phyloP scores from a whole-genome alignment of 2,797 vertebrate species.

The Crax fasciolata region DNA sequence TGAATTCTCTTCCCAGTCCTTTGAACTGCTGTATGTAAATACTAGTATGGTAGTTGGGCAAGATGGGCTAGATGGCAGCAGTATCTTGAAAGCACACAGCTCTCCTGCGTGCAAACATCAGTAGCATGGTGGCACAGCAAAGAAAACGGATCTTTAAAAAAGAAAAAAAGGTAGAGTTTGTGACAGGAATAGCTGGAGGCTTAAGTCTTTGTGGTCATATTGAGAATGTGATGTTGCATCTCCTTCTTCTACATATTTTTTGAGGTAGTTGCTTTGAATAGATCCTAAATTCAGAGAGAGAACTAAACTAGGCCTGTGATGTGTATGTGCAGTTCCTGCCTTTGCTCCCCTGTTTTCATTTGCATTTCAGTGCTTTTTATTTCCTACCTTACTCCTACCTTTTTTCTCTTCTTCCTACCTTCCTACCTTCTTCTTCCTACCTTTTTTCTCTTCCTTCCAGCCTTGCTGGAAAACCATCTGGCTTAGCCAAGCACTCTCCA shows the following conservation, averaged over 20 bases:
- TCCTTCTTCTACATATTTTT: neutral
- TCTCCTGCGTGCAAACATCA: neutral
- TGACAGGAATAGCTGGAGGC: neutral
- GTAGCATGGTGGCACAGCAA: neutral
- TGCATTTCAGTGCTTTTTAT: conserved; percentile 28
- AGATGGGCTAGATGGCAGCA: neutral
- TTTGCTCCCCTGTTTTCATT: neutral
- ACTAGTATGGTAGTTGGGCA: neutral
- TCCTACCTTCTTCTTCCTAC: neutral
- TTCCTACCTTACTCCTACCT: neutral
- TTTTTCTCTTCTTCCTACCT: neutral
- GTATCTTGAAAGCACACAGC: neutral
- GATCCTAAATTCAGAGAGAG: neutral
- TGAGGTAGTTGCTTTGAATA: neutral
- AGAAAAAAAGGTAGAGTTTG: neutral
- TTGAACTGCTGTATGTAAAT: neutral
- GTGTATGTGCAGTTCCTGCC: neutral
- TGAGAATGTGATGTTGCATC: neutral
- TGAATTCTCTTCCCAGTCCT: neutral
- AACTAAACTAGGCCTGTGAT: neutral
- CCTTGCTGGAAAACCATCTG: neutral
- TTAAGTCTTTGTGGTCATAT: neutral
- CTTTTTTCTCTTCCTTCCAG: neutral
- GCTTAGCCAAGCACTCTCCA: neutral
- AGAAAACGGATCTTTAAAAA: neutral